These are phyloP conservation scores for Leucophenga maculata DNA, from an alignment of 2,888 invertebrate species.

Conservation along the genomic window DNA sequence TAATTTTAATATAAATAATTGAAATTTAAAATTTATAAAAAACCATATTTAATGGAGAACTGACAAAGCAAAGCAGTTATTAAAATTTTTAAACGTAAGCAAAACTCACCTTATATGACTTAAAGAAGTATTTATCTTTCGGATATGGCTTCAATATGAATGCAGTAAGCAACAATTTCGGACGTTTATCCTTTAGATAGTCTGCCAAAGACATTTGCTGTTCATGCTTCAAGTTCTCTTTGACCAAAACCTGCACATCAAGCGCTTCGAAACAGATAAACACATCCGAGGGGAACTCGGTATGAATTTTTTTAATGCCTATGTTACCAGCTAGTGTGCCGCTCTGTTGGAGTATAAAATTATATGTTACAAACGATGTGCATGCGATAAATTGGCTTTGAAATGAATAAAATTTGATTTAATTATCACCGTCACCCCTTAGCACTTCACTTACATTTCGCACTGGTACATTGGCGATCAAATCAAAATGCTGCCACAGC, in stretches of 20 bases:
- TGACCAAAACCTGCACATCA: conserved; percentile 41
- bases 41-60: no score
- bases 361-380: neutral
- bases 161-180: conserved; percentile 76
- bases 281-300: conserved; percentile 80
- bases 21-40: no score
- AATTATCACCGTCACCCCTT: neutral
- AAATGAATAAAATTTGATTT: neutral
- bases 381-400: neutral
- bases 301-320: conserved; percentile 77
- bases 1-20: no score
- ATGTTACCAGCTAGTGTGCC: conserved; percentile 80
- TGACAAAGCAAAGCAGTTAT: no score
- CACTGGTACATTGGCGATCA: conserved; percentile 79
- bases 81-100: no score
- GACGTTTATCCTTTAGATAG: conserved; percentile 77
- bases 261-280: conserved; percentile 72
- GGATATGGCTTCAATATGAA: conserved; percentile 75
- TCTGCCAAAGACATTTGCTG: conserved; percentile 69
- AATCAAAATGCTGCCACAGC: conserved; percentile 74
- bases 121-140: conserved; percentile 72
- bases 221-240: conserved; percentile 55
- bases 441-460: conserved; percentile 74
- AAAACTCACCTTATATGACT: conserved; percentile 78
- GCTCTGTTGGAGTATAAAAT: conserved; percentile 64